Conservation (phyloP, 2,888 invertebrate species). For the Scaptomyza flava region DNA sequence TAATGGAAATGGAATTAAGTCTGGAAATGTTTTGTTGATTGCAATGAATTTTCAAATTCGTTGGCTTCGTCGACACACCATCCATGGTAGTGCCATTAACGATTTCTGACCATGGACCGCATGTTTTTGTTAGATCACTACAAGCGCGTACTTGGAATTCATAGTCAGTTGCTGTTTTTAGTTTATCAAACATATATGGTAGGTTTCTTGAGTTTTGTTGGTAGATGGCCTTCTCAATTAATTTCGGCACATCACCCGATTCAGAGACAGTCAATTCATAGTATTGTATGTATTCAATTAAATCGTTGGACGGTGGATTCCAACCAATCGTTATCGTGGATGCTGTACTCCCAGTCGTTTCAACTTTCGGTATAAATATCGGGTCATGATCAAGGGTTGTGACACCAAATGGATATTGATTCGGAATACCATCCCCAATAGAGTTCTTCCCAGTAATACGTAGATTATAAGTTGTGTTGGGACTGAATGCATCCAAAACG, state of each 20-base stretch:
- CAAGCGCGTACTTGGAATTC: conserved; percentile 92
- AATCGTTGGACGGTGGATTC: conserved; percentile 88
- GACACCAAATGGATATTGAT: conserved; percentile 86
- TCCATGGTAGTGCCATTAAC: conserved; percentile 93
- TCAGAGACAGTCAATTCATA: conserved; percentile 89
- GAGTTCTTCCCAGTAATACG: conserved; percentile 88
- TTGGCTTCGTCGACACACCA: conserved; percentile 91
- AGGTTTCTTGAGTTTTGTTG: conserved; percentile 88
- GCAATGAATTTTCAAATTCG: conserved; percentile 89
- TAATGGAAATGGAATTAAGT: conserved; percentile 87
- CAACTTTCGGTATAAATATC: conserved; percentile 90
- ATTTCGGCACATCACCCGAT: conserved; percentile 85
- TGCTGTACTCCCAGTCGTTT: conserved; percentile 88
- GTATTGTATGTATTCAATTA: conserved; percentile 90
- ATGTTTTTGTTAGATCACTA: conserved; percentile 90
- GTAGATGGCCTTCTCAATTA: conserved; percentile 87
- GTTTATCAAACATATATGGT: conserved; percentile 90
- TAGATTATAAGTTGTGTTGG: conserved; percentile 88
- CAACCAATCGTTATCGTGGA: conserved; percentile 93
- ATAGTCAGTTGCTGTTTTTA: conserved; percentile 92
- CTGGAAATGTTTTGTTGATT: conserved; percentile 86
- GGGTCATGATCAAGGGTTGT: conserved; percentile 90
- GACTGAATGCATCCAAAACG: conserved; percentile 88
- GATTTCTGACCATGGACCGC: conserved; percentile 91
- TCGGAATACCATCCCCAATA: conserved; percentile 86